These are phyloP conservation scores for Chorisops tibialis DNA, from an alignment of 2,888 invertebrate species.

Conservation along the genomic window DNA sequence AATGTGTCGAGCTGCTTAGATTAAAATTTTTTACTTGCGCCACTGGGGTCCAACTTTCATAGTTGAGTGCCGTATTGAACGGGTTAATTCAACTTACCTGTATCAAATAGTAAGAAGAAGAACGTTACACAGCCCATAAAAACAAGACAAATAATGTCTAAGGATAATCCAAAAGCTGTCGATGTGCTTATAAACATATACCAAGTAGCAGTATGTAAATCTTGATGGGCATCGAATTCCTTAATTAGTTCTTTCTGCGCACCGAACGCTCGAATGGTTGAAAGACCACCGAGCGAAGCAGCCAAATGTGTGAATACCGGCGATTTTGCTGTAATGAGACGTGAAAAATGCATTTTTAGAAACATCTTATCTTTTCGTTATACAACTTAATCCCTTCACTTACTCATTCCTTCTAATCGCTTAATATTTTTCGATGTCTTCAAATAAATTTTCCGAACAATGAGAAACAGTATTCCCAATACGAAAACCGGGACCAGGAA, in stretches of 20 bases:
- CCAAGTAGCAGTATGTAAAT: conserved; percentile 65
- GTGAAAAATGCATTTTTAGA: not conserved
- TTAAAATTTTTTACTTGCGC: too few species aligned
- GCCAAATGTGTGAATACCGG: conserved; percentile 77
- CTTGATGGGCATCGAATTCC: conserved; percentile 61
- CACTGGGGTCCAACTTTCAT: too few species aligned
- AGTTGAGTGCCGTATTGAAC: too few species aligned
- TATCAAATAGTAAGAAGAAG: conserved; percentile 54
- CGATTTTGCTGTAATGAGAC: conserved; percentile 62
- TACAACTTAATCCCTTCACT: conserved; percentile 40
- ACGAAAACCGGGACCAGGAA: conserved; percentile 60
- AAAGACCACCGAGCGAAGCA: conserved; percentile 70
- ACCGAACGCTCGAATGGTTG: conserved; percentile 71
- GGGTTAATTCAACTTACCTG: conserved; percentile 36
- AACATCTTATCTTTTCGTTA: not conserved
- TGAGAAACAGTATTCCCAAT: conserved; percentile 57
- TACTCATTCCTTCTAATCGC: conserved; percentile 62
- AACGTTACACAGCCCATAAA: conserved; percentile 65
- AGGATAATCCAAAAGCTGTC: conserved; percentile 62
- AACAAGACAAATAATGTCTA: conserved; percentile 63
- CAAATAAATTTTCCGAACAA: conserved; percentile 62
- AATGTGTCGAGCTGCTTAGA: too few species aligned
- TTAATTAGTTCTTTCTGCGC: conserved; percentile 62
- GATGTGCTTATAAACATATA: conserved; percentile 63
- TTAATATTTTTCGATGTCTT: conserved; percentile 68